phyloP scores from a whole-genome alignment of 2,797 vertebrate genomes.

The Moxostoma hubbsi region DNA sequence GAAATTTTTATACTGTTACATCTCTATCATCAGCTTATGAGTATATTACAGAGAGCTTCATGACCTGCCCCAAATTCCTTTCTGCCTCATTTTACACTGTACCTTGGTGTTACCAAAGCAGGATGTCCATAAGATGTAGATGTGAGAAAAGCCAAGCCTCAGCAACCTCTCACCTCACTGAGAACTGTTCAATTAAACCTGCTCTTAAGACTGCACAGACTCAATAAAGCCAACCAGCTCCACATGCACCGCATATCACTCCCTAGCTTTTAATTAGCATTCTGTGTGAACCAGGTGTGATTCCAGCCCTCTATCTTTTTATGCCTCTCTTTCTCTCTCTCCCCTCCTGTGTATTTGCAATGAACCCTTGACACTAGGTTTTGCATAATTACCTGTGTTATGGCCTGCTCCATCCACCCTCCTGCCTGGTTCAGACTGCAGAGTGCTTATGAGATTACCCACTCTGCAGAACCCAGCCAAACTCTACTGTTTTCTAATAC shows the following conservation, averaged over 20 bases:
- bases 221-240: conserved; percentile 23
- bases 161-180: conserved; percentile 29
- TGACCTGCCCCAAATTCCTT: background rate
- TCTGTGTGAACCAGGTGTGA: conserved; percentile 35
- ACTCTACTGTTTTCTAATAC: conserved; percentile 46
- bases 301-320: background rate
- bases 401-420: conserved; percentile 47
- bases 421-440: conserved; percentile 48
- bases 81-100: conserved; percentile 12
- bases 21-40: background rate
- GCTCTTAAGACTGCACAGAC: conserved; percentile 28
- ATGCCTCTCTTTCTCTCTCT: conserved; percentile 12
- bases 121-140: conserved; percentile 8
- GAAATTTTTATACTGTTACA: too few species aligned
- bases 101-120: background rate
- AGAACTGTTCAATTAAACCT: conserved; percentile 34
- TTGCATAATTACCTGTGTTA: conserved; percentile 55
- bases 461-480: conserved; percentile 6
- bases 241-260: conserved; percentile 52
- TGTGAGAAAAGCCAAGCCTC: conserved; percentile 34
- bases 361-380: conserved; percentile 43
- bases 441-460: conserved; percentile 44
- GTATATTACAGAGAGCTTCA: conserved; percentile 13
- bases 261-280: conserved; percentile 45
- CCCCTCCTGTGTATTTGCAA: conserved; percentile 9